Evolutionary conservation across 2,797 vertebrate genomes (phyloP).

Genomic region (Adelosebastes latens): DNA sequence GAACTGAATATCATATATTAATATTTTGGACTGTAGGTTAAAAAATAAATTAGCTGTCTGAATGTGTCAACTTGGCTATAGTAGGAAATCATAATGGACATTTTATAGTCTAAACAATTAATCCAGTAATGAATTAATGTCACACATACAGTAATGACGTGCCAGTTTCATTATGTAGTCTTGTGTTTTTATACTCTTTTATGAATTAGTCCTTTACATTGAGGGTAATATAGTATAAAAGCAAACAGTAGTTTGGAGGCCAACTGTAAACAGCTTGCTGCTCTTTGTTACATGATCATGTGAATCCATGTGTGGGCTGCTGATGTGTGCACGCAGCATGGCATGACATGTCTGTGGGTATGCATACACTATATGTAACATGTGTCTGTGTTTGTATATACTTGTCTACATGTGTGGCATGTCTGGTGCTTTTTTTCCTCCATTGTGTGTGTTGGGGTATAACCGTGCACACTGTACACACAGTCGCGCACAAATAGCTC

Average conservation of each 20-base stretch:
- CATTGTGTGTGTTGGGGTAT: not conserved
- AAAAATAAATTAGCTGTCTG: not conserved
- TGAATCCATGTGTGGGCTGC: slow-evolving; percentile 59
- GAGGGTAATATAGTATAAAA: not conserved
- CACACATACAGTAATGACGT: not conserved
- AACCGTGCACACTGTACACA: slow-evolving; percentile 47
- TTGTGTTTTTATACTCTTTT: not conserved
- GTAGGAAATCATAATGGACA: not conserved
- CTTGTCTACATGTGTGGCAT: slow-evolving; percentile 62
- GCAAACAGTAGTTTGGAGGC: not conserved
- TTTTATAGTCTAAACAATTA: not conserved
- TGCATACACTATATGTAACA: slow-evolving; percentile 24
- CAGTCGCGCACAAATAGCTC: slow-evolving; percentile 70
- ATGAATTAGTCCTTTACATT: not conserved
- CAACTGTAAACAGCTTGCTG: not conserved
- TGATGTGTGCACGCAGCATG: slow-evolving; percentile 19
- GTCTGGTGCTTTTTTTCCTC: slow-evolving; percentile 39
- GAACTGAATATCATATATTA: not conserved
- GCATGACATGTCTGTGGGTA: slow-evolving; percentile 34
- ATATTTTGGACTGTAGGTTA: not conserved
- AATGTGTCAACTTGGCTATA: not conserved
- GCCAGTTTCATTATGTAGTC: not conserved
- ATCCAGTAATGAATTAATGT: not conserved
- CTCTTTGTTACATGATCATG: slow-evolving; percentile 29
- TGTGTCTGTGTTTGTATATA: slow-evolving; percentile 46